phyloP scores from a whole-genome alignment of 2,113 vertebrate genomes.

The Mellivora capensis region DNA sequence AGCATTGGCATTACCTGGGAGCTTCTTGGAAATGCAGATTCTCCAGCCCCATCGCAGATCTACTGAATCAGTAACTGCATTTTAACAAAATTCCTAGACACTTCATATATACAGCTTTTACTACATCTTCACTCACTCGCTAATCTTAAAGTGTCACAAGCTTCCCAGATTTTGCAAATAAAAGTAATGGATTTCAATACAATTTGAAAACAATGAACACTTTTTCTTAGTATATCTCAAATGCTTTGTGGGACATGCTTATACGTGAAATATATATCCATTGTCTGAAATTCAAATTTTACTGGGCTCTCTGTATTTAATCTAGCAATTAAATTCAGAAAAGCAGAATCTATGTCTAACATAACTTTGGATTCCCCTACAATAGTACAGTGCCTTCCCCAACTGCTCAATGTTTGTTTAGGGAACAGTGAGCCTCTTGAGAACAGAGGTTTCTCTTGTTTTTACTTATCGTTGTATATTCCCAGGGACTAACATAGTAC shows the following conservation, averaged over 20 bases:
- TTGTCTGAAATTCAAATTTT: neutral
- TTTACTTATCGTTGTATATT: neutral
- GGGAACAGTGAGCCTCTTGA: neutral
- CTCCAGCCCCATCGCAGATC: neutral
- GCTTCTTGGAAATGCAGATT: neutral
- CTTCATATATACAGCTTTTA: neutral
- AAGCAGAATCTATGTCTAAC: neutral
- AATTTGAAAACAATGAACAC: conserved; percentile 16
- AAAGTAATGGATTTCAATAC: neutral
- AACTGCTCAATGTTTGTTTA: neutral
- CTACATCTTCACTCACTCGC: neutral
- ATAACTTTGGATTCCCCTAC: neutral
- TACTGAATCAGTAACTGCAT: neutral
- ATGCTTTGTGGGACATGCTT: neutral
- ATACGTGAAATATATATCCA: neutral
- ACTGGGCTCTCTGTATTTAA: neutral
- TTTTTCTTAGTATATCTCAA: neutral
- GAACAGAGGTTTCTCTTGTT: neutral
- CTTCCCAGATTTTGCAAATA: neutral
- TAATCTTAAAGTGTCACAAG: neutral
- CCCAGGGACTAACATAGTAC: neutral
- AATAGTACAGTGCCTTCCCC: neutral
- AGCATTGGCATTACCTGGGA: neutral
- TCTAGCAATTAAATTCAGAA: neutral
- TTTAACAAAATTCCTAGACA: neutral